These are phyloP conservation scores for Salpingus planirostris DNA, from an alignment of 2,888 invertebrate genomes.

Conservation along the genomic window DNA sequence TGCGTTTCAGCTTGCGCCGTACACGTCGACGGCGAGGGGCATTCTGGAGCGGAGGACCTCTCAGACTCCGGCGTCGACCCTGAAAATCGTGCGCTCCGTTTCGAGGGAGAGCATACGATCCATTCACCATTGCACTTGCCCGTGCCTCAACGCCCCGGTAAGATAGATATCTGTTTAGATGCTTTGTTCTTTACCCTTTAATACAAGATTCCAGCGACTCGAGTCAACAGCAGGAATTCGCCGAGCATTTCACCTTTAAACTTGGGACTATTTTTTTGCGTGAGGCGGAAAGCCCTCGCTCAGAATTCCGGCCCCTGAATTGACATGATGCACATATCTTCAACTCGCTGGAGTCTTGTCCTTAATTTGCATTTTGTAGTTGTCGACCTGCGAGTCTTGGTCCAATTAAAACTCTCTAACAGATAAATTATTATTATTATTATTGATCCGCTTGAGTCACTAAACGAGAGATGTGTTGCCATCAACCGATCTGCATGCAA, in stretches of 20 bases:
- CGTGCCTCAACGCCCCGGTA: constrained; percentile 45
- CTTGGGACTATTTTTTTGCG: background rate
- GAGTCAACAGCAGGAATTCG: constrained; percentile 5
- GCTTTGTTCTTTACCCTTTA: constrained; percentile 7
- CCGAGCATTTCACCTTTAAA: constrained; percentile 4
- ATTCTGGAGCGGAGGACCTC: constrained; percentile 64
- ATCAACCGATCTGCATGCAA: too few species aligned
- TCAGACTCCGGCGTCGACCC: constrained; percentile 65
- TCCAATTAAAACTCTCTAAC: too few species aligned
- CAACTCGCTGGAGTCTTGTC: too few species aligned
- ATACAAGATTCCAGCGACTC: constrained; percentile 8
- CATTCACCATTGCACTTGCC: constrained; percentile 57
- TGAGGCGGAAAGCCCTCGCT: background rate
- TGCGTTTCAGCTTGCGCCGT: constrained; percentile 58
- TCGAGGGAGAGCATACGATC: constrained; percentile 76
- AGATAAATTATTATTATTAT: constrained; percentile 1
- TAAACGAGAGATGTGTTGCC: too few species aligned
- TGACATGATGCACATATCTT: too few species aligned
- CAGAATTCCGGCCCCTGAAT: too few species aligned
- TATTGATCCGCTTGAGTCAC: constrained; percentile 7
- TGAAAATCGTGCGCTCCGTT: constrained; percentile 74
- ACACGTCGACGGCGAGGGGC: constrained; percentile 46
- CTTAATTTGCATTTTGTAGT: too few species aligned
- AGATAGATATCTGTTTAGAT: constrained; percentile 19
- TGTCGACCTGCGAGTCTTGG: constrained; percentile 4